phyloP scores from a whole-genome alignment of 2,797 vertebrate genomes.

The Helostoma temminkii region DNA sequence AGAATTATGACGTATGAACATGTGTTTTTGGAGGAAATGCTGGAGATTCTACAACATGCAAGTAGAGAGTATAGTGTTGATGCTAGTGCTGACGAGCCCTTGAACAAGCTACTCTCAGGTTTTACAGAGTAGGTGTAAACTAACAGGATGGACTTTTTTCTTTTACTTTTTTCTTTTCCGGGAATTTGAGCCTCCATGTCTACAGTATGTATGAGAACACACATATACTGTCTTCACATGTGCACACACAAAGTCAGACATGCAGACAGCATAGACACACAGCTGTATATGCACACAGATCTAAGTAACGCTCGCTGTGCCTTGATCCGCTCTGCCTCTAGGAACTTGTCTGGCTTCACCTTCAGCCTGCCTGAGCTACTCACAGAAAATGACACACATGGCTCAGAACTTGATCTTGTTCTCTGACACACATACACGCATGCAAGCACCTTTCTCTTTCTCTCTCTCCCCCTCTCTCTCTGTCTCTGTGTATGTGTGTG shows the following conservation, averaged over 20 bases:
- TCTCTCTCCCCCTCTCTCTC: not conserved
- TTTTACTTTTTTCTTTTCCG: not conserved
- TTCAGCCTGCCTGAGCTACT: constrained; percentile 67
- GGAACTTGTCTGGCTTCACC: constrained; percentile 74
- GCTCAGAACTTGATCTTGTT: constrained; percentile 55
- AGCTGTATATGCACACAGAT: constrained; percentile 56
- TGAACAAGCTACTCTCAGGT: not conserved
- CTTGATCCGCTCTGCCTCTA: constrained; percentile 72
- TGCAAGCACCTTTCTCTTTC: constrained; percentile 59
- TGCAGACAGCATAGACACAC: constrained; percentile 40
- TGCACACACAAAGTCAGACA: constrained; percentile 22
- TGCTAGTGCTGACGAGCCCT: not conserved
- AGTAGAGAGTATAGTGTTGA: not conserved
- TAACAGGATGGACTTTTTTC: not conserved
- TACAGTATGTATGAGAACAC: constrained; percentile 8
- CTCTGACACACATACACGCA: constrained; percentile 29
- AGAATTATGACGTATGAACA: too few species aligned
- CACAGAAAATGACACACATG: constrained; percentile 70
- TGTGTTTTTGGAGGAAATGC: too few species aligned
- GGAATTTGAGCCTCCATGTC: constrained; percentile 6
- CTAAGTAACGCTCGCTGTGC: constrained; percentile 61
- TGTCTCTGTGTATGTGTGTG: constrained; percentile 38
- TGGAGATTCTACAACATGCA: not conserved
- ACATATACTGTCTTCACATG: constrained; percentile 13
- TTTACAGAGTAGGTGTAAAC: not conserved